phyloP scores from a whole-genome alignment of 2,113 vertebrate genomes.

The Syngnathus typhle region DNA sequence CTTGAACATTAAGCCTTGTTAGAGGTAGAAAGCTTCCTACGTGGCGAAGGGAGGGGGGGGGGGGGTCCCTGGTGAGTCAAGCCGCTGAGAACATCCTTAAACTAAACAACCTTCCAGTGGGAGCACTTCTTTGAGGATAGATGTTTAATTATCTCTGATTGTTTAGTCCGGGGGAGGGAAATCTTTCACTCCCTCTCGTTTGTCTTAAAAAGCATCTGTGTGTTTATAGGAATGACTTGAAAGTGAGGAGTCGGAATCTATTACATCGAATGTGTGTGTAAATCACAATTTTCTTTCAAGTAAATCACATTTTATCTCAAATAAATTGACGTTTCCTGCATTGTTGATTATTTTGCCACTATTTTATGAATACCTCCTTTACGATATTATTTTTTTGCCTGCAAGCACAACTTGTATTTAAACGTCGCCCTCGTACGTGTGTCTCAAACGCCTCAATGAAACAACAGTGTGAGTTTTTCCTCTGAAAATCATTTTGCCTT shows the following conservation, averaged over 20 bases:
- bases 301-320: too few relatives aligned
- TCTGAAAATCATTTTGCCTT: constrained; percentile 29
- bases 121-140: constrained; percentile 62
- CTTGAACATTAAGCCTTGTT: constrained; percentile 96
- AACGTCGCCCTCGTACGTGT: not conserved
- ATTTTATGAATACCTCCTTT: not conserved
- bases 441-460: not conserved
- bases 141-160: constrained; percentile 73
- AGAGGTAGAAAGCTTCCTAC: constrained; percentile 83
- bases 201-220: constrained; percentile 49
- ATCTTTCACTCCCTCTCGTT: constrained; percentile 64
- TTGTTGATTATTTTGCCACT: too few relatives aligned
- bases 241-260: constrained; percentile 34
- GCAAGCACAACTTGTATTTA: not conserved
- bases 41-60: constrained; percentile 73
- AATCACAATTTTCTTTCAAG: too few relatives aligned
- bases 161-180: constrained; percentile 56
- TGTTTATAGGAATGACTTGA: constrained; percentile 62
- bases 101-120: constrained; percentile 70
- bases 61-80: constrained; percentile 80
- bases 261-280: too few relatives aligned
- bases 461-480: constrained; percentile 5
- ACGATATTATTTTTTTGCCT: not conserved
- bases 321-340: too few relatives aligned
- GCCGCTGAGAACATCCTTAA: constrained; percentile 74